These are phyloP conservation scores for Balearica regulorum DNA, from an alignment of 2,797 vertebrate species.

Conservation along the genomic window DNA sequence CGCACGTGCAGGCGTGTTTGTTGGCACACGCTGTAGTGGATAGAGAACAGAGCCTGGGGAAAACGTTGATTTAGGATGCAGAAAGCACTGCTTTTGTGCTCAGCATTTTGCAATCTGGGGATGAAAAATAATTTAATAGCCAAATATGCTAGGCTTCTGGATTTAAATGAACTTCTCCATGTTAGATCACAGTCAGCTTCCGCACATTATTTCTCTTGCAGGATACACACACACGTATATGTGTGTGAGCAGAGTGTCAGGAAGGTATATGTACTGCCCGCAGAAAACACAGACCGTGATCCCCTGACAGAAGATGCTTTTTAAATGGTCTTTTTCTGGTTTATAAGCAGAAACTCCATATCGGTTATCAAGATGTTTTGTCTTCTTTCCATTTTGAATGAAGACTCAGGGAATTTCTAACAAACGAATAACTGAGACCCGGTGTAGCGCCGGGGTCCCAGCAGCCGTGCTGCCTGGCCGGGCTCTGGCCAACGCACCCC, in stretches of 20 bases:
- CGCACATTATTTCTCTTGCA: background rate
- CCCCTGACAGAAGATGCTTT: background rate
- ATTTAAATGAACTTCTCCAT: background rate
- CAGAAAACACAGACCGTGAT: accelerated
- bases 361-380: accelerated
- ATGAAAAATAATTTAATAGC: background rate
- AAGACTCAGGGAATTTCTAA: background rate
- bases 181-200: background rate
- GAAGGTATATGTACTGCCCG: background rate
- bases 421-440: background rate
- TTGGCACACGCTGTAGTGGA: background rate
- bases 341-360: background rate
- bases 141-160: background rate
- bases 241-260: background rate
- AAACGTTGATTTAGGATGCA: background rate
- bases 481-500: accelerated
- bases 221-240: accelerated
- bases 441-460: background rate
- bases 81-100: background rate
- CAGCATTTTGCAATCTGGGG: background rate
- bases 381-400: background rate
- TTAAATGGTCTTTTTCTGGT: background rate
- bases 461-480: background rate
- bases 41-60: background rate
- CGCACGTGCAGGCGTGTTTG: background rate